These are phyloP conservation scores for Ladona fulva DNA, from an alignment of 1,140 invertebrate genomes.

Conservation along the genomic window DNA sequence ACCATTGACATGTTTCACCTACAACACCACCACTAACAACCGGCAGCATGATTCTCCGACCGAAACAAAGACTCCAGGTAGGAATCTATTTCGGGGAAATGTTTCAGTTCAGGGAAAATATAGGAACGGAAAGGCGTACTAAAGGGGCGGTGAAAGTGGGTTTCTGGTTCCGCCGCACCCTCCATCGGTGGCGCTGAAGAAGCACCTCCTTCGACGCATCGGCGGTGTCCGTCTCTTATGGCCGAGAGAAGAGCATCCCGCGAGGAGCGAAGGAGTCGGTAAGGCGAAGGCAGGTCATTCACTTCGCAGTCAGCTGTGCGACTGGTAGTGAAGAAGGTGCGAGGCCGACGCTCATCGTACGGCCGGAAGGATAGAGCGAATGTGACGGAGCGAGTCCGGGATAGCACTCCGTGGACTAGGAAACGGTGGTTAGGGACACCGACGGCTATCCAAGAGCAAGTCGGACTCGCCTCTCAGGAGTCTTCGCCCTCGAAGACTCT, in stretches of 20 bases:
- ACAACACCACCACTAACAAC: background rate
- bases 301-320: slow-evolving; percentile 1
- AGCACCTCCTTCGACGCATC: background rate
- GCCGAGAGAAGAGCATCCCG: background rate
- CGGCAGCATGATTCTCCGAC: background rate
- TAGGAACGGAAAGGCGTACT: background rate
- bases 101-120: background rate
- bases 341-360: background rate
- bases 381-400: background rate
- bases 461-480: no score
- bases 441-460: no score
- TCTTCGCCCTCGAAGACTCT: no score
- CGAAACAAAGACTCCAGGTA: background rate
- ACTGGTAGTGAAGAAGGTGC: background rate
- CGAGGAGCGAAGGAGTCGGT: background rate
- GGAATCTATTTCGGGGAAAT: background rate
- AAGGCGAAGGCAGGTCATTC: slow-evolving; percentile 6
- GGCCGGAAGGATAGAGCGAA: background rate
- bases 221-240: background rate
- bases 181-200: background rate
- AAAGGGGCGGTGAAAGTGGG: background rate
- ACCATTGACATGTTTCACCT: background rate
- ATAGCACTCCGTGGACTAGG: background rate
- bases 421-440: no score
- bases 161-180: background rate